phyloP scores from a whole-genome alignment of 2,113 vertebrate species.

The Chaetorhynchus papuensis region DNA sequence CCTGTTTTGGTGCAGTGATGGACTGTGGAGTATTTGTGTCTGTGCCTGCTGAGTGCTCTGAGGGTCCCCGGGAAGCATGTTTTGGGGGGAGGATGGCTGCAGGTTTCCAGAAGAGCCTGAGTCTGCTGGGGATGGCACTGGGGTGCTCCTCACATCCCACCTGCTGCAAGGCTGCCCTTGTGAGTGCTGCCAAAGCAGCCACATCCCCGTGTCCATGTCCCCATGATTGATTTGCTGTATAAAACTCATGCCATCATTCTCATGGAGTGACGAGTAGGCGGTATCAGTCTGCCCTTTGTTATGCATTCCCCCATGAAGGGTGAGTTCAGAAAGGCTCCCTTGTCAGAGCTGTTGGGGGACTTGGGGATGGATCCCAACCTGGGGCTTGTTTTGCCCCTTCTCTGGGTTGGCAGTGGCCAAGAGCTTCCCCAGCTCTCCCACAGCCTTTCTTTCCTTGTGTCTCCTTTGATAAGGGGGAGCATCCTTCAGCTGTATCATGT shows the following conservation, averaged over 20 bases:
- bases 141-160: neutral
- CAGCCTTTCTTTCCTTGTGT: neutral
- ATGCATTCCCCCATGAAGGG: too few relatives aligned
- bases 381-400: neutral
- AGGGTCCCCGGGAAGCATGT: rapidly evolving
- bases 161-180: neutral
- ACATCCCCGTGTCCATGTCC: rapidly evolving
- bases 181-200: neutral
- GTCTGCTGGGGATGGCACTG: neutral
- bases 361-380: neutral
- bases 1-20: neutral
- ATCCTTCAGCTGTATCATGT: neutral
- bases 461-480: neutral
- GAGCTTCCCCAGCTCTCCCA: neutral
- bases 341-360: rapidly evolving
- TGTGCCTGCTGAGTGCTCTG: neutral
- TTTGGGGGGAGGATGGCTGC: neutral
- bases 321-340: neutral
- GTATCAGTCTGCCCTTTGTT: neutral
- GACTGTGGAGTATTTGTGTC: neutral
- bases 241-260: neutral
- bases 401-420: neutral
- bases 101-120: neutral
- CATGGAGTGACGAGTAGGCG: neutral
- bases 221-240: neutral